A percentile compares a stretch with the other conserved stretches of the same genome.
phyloP scores from a whole-genome alignment of 2,888 invertebrate species.

The Laothoe populi region DNA sequence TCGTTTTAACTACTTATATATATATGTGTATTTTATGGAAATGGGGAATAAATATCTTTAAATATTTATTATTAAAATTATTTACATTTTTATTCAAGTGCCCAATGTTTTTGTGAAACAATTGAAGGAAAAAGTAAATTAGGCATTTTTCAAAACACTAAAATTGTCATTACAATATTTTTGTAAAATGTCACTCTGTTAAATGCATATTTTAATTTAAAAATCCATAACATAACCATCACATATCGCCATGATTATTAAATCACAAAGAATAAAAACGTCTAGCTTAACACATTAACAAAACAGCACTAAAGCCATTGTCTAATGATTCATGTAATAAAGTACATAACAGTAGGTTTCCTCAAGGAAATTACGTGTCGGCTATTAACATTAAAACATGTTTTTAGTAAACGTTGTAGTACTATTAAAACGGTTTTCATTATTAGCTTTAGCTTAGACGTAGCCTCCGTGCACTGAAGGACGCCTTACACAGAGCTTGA shows the following conservation, averaged over 20 bases:
- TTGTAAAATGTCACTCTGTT: no score
- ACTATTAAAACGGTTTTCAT: no score
- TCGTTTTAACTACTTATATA: background rate
- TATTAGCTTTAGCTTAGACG: no score
- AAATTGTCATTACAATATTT: no score
- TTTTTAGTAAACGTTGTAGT: no score
- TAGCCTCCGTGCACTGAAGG: no score
- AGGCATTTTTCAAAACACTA: no score
- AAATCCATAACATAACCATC: background rate
- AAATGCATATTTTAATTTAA: background rate
- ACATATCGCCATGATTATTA: background rate
- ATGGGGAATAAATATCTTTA: background rate
- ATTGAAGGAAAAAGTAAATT: no score
- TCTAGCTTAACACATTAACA: constrained; percentile 22
- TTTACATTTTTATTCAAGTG: no score
- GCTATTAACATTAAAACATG: background rate
- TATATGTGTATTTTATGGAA: background rate
- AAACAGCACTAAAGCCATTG: constrained; percentile 14
- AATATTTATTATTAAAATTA: background rate
- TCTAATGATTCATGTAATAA: constrained; percentile 17
- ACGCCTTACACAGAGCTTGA: no score
- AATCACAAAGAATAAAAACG: constrained; percentile 5
- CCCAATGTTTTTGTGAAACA: no score
- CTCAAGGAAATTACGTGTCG: constrained; percentile 16
- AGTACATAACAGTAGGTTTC: constrained; percentile 18